phyloP scores from a whole-genome alignment of 2,113 vertebrate species.

The Ranitomeya imitator region DNA sequence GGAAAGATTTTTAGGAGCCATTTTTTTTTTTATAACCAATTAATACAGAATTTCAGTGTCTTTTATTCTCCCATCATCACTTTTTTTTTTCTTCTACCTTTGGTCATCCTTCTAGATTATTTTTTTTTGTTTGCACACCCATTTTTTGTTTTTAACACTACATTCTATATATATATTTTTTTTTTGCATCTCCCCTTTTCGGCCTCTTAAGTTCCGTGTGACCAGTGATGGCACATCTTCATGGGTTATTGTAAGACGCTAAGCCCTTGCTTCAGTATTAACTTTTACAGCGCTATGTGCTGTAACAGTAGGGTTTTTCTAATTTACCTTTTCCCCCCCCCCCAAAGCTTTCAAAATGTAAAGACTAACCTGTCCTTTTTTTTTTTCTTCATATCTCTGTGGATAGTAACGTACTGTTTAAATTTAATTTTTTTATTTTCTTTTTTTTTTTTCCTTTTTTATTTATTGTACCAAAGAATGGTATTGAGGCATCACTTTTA shows the following conservation, averaged over 20 bases:
- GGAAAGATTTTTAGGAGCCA: slow-evolving; percentile 58
- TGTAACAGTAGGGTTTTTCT: slow-evolving; percentile 43
- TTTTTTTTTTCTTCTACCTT: not conserved
- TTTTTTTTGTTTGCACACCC: slow-evolving; percentile 11
- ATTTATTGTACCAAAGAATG: slow-evolving; percentile 76
- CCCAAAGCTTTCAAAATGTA: slow-evolving; percentile 25
- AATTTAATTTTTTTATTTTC: slow-evolving; percentile 18
- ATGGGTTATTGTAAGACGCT: slow-evolving; percentile 46
- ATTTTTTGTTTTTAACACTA: slow-evolving; percentile 32
- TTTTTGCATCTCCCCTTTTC: not conserved
- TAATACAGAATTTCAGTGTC: slow-evolving; percentile 40
- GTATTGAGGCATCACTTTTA: slow-evolving; percentile 57
- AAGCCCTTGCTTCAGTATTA: slow-evolving; percentile 57
- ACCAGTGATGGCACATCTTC: slow-evolving; percentile 1
- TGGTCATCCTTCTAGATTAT: not conserved
- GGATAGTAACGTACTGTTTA: slow-evolving; percentile 58
- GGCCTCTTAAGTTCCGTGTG: slow-evolving; percentile 36
- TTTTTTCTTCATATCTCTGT: slow-evolving; percentile 33
- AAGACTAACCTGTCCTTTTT: not conserved
- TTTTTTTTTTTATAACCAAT: slow-evolving; percentile 21
- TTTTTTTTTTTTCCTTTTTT: slow-evolving; percentile 66
- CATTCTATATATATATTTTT: not conserved
- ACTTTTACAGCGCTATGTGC: slow-evolving; percentile 51
- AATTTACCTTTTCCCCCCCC: too few species aligned
- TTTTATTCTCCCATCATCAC: not conserved